Percentiles rank a stretch among this genome's conserved stretches.
Evolutionary conservation across 2,113 vertebrate species (phyloP).

Genomic region (Sceloporus tristichus): DNA sequence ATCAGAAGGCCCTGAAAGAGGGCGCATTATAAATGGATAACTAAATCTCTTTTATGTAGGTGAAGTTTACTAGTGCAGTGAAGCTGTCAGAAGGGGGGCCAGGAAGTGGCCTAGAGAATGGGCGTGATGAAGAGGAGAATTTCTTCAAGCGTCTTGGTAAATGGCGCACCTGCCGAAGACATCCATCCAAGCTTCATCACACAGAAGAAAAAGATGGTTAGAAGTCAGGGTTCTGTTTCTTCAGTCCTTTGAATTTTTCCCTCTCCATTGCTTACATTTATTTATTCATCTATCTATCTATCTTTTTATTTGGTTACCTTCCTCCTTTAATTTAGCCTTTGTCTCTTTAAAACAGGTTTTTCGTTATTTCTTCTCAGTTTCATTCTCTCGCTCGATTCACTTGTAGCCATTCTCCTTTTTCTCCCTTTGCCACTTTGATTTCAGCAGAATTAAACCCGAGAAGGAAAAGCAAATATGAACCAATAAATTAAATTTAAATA

Average conservation of each 20-base stretch:
- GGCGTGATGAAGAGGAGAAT: constrained; percentile 97
- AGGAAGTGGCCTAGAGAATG: constrained; percentile 86
- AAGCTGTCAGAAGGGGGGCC: constrained; percentile 93
- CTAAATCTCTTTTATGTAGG: constrained; percentile 75
- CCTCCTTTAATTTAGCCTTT: constrained; percentile 50
- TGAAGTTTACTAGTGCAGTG: constrained; percentile 98
- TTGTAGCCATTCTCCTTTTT: constrained; percentile 61
- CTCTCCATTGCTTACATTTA: neutral
- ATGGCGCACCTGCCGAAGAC: constrained; percentile 92
- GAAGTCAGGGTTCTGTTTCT: constrained; percentile 80
- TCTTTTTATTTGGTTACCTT: neutral
- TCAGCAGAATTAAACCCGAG: constrained; percentile 36
- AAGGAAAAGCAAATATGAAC: constrained; percentile 34
- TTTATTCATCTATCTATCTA: constrained; percentile 18
- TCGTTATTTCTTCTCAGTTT: constrained; percentile 23
- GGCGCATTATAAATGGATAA: neutral
- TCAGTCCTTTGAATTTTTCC: constrained; percentile 70
- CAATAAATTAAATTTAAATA: constrained; percentile 50
- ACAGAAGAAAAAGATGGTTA: constrained; percentile 94
- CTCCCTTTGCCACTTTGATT: constrained; percentile 60
- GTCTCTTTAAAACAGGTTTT: constrained; percentile 43
- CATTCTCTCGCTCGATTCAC: neutral
- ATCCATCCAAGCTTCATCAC: constrained; percentile 91
- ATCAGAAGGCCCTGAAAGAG: too few relatives aligned
- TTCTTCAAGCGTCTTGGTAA: constrained; percentile 99